Evolutionary conservation across 2,113 vertebrate genomes (phyloP).

Genomic region (Labrus mixtus): DNA sequence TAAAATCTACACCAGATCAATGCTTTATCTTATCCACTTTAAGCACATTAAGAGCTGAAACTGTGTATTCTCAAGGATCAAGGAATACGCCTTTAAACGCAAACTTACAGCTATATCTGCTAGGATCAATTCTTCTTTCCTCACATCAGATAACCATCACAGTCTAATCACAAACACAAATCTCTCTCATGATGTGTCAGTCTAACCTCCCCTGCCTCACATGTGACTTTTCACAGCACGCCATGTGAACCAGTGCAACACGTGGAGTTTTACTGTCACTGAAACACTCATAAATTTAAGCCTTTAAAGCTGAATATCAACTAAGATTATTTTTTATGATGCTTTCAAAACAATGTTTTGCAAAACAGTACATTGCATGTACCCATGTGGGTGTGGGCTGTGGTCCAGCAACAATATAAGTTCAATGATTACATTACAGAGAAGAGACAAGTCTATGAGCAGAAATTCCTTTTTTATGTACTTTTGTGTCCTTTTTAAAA

Average conservation of each 20-base stretch:
- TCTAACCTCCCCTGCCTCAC: conserved; percentile 3
- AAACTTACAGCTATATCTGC: conserved; percentile 4
- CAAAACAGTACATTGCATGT: neutral
- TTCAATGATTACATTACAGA: too few relatives aligned
- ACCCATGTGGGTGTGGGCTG: neutral
- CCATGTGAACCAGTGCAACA: neutral
- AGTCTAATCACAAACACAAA: conserved; percentile 5
- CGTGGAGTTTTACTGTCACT: neutral
- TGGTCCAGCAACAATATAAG: neutral
- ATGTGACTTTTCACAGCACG: neutral
- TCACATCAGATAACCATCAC: conserved; percentile 16
- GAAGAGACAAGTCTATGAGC: too few relatives aligned
- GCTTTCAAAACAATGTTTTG: neutral
- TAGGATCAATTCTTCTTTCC: neutral
- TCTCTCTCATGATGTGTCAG: neutral
- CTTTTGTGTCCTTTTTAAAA: too few relatives aligned
- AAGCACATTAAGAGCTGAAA: neutral
- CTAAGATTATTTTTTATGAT: neutral
- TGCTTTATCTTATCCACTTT: neutral
- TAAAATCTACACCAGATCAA: conserved; percentile 9
- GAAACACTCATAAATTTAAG: neutral
- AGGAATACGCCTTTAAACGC: neutral
- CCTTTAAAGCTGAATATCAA: neutral
- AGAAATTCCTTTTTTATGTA: too few relatives aligned
- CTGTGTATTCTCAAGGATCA: neutral